phyloP scores from a whole-genome alignment of 2,888 invertebrate species.

The Drosophila neonasuta region DNA sequence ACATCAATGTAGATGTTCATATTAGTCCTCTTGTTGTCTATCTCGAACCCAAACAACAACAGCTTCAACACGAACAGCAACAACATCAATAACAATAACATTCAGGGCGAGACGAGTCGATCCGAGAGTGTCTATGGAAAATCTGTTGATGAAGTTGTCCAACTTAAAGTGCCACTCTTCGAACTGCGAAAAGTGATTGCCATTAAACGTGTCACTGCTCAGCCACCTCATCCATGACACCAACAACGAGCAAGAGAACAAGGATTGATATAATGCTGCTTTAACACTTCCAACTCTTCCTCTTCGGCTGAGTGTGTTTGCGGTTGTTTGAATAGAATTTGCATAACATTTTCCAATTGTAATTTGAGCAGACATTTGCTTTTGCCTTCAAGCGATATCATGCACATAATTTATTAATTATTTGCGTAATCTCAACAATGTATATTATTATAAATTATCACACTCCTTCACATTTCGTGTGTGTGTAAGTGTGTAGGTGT shows the following conservation, averaged over 20 bases:
- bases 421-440: constrained; percentile 40
- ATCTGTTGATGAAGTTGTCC: constrained; percentile 62
- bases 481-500: constrained; percentile 13
- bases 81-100: constrained; percentile 32
- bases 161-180: constrained; percentile 58
- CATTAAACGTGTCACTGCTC: constrained; percentile 56
- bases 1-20: constrained; percentile 46
- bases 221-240: constrained; percentile 12
- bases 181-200: constrained; percentile 50
- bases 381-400: constrained; percentile 4
- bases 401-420: constrained; percentile 43
- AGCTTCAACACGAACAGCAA: constrained; percentile 5
- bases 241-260: constrained; percentile 6
- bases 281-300: constrained; percentile 35
- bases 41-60: constrained; percentile 23
- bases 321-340: constrained; percentile 52
- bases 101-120: constrained; percentile 11
- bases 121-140: constrained; percentile 25
- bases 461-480: constrained; percentile 7
- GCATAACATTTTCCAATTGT: constrained; percentile 42
- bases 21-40: constrained; percentile 36
- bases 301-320: constrained; percentile 9
- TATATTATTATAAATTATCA: constrained; percentile 18
- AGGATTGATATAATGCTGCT: constrained; percentile 25
- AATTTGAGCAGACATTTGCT: background rate